Evolutionary conservation across 2,888 invertebrate genomes (phyloP).

Genomic region (Alentia gelatinosa): DNA sequence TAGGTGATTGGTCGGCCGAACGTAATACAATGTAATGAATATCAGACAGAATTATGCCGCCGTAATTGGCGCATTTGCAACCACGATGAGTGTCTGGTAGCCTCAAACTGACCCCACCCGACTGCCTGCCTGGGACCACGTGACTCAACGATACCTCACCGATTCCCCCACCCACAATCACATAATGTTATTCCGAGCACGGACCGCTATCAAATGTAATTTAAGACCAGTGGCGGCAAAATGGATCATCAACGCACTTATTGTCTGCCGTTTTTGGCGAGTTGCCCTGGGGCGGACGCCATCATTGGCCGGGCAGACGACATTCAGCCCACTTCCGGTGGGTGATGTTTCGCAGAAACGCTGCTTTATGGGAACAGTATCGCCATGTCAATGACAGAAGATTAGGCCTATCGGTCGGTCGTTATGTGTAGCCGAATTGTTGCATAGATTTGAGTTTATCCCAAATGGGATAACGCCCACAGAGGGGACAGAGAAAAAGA

Average conservation of each 20-base stretch:
- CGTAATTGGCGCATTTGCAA: constrained; percentile 48
- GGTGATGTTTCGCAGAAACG: background rate
- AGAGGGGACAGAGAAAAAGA: background rate
- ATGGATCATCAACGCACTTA: constrained; percentile 46
- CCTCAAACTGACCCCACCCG: background rate
- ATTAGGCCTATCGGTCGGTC: background rate
- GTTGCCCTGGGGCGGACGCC: background rate
- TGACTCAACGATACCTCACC: constrained; percentile 46
- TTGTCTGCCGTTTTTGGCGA: constrained; percentile 28
- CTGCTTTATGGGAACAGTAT: constrained; percentile 3
- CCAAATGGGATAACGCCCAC: background rate
- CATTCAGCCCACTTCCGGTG: constrained; percentile 12
- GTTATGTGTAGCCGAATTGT: background rate
- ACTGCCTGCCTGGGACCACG: background rate
- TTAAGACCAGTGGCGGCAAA: constrained; percentile 48
- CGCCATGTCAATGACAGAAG: background rate
- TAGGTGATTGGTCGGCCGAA: constrained; percentile 7
- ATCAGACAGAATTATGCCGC: constrained; percentile 34
- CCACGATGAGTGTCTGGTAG: constrained; percentile 40
- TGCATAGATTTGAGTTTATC: background rate
- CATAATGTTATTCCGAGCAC: constrained; percentile 42
- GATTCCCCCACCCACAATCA: background rate
- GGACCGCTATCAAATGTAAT: constrained; percentile 25
- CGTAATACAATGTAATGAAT: constrained; percentile 48
- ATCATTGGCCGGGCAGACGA: background rate